Conservation (phyloP, 2,113 vertebrate genomes). For the Xerus inauris region DNA sequence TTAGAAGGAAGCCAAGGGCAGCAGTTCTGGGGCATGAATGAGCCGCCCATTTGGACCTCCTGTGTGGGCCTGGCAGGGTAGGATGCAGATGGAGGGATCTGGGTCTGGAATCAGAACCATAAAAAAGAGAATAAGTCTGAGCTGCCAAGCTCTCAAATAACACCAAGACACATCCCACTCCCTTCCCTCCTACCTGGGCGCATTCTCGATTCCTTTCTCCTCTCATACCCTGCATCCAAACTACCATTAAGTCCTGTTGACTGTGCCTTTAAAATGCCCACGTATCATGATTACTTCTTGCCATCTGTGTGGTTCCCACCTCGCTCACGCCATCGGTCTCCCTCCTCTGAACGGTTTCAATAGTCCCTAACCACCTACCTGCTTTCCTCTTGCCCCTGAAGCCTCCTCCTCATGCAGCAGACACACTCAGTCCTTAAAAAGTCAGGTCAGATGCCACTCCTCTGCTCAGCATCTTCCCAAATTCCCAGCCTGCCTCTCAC, state of each 20-base stretch:
- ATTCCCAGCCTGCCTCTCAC: neutral
- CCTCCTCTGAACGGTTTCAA: neutral
- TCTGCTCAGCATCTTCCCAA: neutral
- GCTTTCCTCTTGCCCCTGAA: neutral
- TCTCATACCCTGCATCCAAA: neutral
- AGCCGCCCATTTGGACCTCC: neutral
- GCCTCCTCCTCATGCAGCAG: neutral
- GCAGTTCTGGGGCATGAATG: neutral
- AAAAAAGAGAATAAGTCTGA: neutral
- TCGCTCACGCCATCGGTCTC: neutral
- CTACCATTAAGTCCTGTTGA: neutral
- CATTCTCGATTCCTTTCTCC: neutral
- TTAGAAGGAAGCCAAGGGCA: neutral
- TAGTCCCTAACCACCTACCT: neutral
- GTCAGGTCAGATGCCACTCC: neutral
- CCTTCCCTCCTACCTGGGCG: neutral
- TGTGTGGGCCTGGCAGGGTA: neutral
- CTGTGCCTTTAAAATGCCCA: neutral
- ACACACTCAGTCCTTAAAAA: neutral
- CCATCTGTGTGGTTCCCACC: fast-evolving
- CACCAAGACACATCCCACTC: neutral
- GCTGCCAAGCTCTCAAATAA: neutral
- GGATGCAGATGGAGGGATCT: no score
- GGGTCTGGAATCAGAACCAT: neutral
- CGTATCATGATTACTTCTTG: neutral